Evolutionary conservation across 2,888 invertebrate species (phyloP), one percentile per base, ranked within the genome.

Genomic region (Drosophila rellima): DNA sequence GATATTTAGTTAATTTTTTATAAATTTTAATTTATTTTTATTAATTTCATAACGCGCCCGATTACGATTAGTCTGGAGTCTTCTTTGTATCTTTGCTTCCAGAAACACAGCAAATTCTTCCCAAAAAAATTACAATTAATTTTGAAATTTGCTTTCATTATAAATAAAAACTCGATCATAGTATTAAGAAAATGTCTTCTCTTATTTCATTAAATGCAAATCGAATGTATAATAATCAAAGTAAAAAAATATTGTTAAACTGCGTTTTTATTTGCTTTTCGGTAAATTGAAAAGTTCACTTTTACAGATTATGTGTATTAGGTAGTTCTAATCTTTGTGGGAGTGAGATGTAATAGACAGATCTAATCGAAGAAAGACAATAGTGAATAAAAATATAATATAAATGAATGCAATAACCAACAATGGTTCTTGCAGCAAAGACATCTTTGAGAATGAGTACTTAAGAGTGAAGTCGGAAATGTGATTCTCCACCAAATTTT

Each of bases 351-450:
- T 94, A 85, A 99, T 98, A 63, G 98, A 97, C 93, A 99, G 99
- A 94, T 99, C 99, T 91, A 99, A 94, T 83, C 99, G 95, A 70
- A 98, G 97, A 93, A 98, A 98, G 87, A 99, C 94, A 91, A 99
- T 98, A 62, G 99, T 97, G 86, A 96, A 93, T 59, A 98, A 91
- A 93, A 99, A 99, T 75, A 99, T 93, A 39, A 97, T 93, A 92
- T 97, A 98, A 78, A 99, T 95, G 84, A 98, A 98, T 26, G 95
- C 94, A 68, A 98, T 96, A 29, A 99, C 96, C 55, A 99, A 93
- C 39, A 99, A 91, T 0, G 99, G 99, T 92, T 99, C 99, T 90
- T 98, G 97, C 42, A 99, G 93, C 95, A 99, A 95, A 31, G 97
- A 93, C 45, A 96, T 92, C 80, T 96, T 95, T 33, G 97, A 96